Conservation (phyloP, 2,113 vertebrate species). For the Pristiophorus japonicus region DNA sequence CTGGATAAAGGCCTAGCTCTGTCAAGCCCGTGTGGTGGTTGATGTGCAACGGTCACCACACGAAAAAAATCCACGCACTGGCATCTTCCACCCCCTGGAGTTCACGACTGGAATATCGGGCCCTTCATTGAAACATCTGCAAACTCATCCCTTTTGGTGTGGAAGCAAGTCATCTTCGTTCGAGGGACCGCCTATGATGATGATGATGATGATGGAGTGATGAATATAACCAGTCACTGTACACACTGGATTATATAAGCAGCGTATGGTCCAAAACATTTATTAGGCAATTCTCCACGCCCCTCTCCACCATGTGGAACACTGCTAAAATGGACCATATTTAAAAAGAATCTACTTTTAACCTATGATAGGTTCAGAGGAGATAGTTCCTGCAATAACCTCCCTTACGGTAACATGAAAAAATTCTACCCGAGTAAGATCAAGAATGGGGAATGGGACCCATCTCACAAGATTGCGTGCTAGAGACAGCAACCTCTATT, state of each 20-base stretch:
- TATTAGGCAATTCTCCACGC: not conserved
- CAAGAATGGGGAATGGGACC: not conserved
- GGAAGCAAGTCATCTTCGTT: no score
- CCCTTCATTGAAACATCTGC: no score
- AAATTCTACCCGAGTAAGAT: not conserved
- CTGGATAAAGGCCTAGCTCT: no score
- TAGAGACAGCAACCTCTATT: not conserved
- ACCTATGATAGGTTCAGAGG: not conserved
- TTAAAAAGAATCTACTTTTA: not conserved
- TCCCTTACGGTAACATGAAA: not conserved
- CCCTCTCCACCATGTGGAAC: not conserved
- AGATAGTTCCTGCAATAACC: not conserved
- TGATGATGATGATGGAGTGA: no score
- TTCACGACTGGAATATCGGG: no score
- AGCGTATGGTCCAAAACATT: not conserved
- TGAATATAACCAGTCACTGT: not conserved
- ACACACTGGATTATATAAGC: not conserved
- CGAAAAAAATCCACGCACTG: no score
- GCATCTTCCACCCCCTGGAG: no score
- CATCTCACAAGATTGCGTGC: not conserved
- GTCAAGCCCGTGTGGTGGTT: no score
- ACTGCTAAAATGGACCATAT: not conserved
- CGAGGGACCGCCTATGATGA: no score
- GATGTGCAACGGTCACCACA: no score
- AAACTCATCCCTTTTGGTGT: no score